A percentile compares a stretch with the other conserved stretches of the same genome.
These are phyloP conservation scores for Lamellibrachia columna DNA, from an alignment of 2,888 invertebrate genomes.

Conservation along the genomic window DNA sequence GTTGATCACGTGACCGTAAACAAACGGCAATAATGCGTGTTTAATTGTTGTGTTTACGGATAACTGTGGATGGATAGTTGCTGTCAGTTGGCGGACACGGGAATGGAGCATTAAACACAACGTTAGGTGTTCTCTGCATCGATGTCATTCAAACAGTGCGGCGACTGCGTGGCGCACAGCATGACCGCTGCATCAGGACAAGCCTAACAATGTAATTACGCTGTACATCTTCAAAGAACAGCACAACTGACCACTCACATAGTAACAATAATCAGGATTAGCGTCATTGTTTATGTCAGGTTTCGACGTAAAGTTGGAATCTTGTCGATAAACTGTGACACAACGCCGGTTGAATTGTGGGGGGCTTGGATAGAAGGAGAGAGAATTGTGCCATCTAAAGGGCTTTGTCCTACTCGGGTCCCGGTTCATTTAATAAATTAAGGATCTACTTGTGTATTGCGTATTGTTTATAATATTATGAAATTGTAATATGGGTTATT, in stretches of 20 bases:
- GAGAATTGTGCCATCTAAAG: background rate
- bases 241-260: no score
- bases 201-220: no score
- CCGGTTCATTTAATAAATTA: background rate
- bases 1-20: background rate
- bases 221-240: no score
- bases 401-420: background rate
- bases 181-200: no score
- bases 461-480: slow-evolving; percentile 65
- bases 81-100: background rate
- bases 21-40: background rate
- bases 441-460: background rate
- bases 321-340: background rate
- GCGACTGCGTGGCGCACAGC: no score
- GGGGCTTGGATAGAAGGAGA: background rate
- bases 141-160: no score
- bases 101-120: no score
- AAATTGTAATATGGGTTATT: slow-evolving; percentile 51
- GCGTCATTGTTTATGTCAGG: no score
- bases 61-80: background rate
- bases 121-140: no score
- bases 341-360: background rate
- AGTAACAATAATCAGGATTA: no score
- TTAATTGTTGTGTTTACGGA: background rate
- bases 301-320: no score